A percentile compares a stretch with the other conserved stretches of the same genome.
These are phyloP conservation scores for Squalus acanthias DNA, from an alignment of 2,797 vertebrate species.

Conservation along the genomic window DNA sequence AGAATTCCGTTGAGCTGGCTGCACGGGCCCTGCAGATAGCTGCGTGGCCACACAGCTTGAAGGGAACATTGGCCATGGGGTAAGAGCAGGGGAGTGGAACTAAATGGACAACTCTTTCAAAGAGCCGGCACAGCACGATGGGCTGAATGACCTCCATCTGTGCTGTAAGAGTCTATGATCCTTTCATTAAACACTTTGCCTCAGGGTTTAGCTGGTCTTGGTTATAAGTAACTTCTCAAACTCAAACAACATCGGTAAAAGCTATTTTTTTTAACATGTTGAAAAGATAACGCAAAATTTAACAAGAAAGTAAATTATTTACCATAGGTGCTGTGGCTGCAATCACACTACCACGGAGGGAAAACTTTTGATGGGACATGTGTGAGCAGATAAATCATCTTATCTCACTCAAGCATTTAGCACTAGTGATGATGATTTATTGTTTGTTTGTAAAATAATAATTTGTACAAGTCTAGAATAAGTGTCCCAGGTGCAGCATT, in stretches of 20 bases:
- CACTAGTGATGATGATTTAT: not conserved
- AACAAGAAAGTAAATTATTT: not conserved
- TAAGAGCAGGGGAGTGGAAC: too few species aligned
- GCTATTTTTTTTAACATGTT: not conserved
- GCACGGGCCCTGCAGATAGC: too few species aligned
- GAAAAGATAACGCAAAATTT: not conserved
- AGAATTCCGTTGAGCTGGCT: too few species aligned
- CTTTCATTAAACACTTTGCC: not conserved
- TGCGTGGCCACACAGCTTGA: too few species aligned
- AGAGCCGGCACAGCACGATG: not conserved
- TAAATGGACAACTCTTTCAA: too few species aligned
- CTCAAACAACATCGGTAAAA: not conserved
- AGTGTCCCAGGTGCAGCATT: too few species aligned
- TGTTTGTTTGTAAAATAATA: not conserved
- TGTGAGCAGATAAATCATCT: not conserved
- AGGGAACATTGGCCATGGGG: too few species aligned
- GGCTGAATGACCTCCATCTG: not conserved
- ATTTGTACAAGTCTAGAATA: not conserved
- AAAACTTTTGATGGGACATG: not conserved
- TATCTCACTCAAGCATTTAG: not conserved
- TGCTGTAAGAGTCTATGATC: not conserved
- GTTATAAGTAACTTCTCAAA: not conserved
- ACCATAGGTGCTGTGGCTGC: not conserved
- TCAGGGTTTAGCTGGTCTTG: not conserved
- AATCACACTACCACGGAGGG: not conserved